Evolutionary conservation across 2,888 invertebrate genomes (phyloP).

Genomic region (Pogonocherus hispidulus): DNA sequence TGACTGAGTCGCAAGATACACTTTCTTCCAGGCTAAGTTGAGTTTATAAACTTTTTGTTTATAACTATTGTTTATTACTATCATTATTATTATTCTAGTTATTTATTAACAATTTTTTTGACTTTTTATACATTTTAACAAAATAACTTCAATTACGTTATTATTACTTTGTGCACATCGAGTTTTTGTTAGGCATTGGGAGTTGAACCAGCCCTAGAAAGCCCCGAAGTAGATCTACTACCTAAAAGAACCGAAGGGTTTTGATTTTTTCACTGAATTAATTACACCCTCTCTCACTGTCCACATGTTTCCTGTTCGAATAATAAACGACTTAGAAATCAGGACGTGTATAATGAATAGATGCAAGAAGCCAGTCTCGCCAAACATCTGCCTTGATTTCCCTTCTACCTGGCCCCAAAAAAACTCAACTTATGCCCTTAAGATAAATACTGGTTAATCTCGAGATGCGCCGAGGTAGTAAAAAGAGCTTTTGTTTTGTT

Average conservation of each 20-base stretch:
- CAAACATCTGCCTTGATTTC: conserved; percentile 46
- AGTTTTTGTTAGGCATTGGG: not conserved
- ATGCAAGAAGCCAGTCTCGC: conserved; percentile 23
- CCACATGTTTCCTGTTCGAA: conserved; percentile 48
- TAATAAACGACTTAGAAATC: conserved; percentile 42
- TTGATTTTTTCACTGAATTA: conserved; percentile 2
- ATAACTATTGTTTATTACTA: too few species aligned
- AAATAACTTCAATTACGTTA: too few species aligned
- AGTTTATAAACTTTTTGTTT: too few species aligned
- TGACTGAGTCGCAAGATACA: too few species aligned
- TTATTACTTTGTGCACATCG: too few species aligned
- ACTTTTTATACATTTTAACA: too few species aligned
- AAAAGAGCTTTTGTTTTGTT: conserved; percentile 28
- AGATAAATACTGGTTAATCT: conserved; percentile 33
- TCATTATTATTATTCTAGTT: too few species aligned
- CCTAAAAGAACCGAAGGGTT: too few species aligned
- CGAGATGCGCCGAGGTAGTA: conserved; percentile 24
- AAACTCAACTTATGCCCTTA: conserved; percentile 33
- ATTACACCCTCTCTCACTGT: conserved; percentile 31
- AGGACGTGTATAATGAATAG: conserved; percentile 40
- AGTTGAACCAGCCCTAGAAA: not conserved
- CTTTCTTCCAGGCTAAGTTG: too few species aligned
- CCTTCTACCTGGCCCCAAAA: conserved; percentile 41
- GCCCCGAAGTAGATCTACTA: too few species aligned
- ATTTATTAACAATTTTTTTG: too few species aligned